Conservation (phyloP, 2,888 invertebrate genomes). For the Rhopalosiphum nymphaeae region DNA sequence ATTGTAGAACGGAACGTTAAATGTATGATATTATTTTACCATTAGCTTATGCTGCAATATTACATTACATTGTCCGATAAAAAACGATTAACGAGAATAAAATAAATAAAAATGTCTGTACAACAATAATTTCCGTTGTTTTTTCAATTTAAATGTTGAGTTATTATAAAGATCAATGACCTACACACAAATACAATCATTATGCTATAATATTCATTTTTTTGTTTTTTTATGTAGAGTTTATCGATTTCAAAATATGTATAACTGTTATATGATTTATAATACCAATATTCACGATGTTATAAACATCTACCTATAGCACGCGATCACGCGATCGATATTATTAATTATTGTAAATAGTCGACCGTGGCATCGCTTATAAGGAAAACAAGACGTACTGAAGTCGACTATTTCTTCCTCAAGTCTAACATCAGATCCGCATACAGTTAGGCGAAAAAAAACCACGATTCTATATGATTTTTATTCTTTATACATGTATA, state of each 20-base stretch:
- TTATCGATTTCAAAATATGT: slow-evolving; percentile 16
- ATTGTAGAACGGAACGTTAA: not conserved
- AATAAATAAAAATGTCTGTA: not conserved
- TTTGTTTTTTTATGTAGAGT: not conserved
- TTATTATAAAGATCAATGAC: not conserved
- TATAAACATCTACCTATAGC: not conserved
- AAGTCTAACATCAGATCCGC: not conserved
- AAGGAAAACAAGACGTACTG: not conserved
- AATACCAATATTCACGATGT: not conserved
- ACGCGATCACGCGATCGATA: not conserved
- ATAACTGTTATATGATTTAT: not conserved
- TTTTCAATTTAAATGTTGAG: not conserved
- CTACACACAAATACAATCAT: not conserved
- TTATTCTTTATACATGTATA: not conserved
- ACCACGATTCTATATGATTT: not conserved
- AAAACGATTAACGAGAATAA: not conserved
- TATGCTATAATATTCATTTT: not conserved
- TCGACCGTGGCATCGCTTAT: not conserved
- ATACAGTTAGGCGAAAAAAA: not conserved
- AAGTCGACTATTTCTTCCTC: not conserved
- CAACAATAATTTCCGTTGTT: not conserved
- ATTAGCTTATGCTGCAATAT: not conserved
- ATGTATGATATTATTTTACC: not conserved
- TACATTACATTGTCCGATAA: not conserved
- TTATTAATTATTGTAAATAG: slow-evolving; percentile 2